phyloP scores from a whole-genome alignment of 2,888 invertebrate species.

The Dermolepida albohirtum region DNA sequence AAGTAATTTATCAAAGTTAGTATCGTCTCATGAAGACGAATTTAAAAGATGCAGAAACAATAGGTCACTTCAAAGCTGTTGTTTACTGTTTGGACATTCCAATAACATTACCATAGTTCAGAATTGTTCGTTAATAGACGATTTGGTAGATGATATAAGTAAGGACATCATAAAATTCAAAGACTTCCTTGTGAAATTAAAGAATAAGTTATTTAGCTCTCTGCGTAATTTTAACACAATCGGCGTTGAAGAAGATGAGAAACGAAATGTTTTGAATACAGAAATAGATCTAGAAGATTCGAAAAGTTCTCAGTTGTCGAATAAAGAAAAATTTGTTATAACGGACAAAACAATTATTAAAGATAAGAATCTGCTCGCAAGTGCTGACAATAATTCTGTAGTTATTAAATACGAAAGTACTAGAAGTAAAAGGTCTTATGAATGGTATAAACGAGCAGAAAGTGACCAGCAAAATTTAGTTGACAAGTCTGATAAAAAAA shows the following conservation, averaged over 20 bases:
- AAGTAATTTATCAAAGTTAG: background rate
- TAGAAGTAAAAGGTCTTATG: slow-evolving; percentile 4
- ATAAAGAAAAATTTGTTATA: slow-evolving; percentile 16
- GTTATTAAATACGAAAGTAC: slow-evolving; percentile 1
- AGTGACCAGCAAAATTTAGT: too few species aligned
- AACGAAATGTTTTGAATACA: too few species aligned
- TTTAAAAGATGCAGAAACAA: slow-evolving; percentile 7
- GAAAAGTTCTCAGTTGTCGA: too few species aligned
- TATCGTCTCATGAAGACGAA: background rate
- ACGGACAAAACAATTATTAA: slow-evolving; percentile 39
- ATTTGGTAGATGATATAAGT: background rate
- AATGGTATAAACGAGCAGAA: background rate
- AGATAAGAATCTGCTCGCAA: slow-evolving; percentile 32
- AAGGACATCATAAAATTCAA: background rate
- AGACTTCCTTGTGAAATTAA: too few species aligned
- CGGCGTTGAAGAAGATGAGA: too few species aligned
- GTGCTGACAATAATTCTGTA: slow-evolving; percentile 19
- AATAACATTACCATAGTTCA: background rate
- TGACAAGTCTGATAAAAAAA: too few species aligned
- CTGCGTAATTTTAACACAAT: too few species aligned
- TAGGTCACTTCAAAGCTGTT: slow-evolving; percentile 23
- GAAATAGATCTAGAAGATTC: too few species aligned
- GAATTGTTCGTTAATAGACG: background rate
- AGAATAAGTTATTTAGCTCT: too few species aligned
- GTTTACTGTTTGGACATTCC: background rate